Conservation (phyloP, 2,888 invertebrate genomes). For the Sarcophaga carnaria region DNA sequence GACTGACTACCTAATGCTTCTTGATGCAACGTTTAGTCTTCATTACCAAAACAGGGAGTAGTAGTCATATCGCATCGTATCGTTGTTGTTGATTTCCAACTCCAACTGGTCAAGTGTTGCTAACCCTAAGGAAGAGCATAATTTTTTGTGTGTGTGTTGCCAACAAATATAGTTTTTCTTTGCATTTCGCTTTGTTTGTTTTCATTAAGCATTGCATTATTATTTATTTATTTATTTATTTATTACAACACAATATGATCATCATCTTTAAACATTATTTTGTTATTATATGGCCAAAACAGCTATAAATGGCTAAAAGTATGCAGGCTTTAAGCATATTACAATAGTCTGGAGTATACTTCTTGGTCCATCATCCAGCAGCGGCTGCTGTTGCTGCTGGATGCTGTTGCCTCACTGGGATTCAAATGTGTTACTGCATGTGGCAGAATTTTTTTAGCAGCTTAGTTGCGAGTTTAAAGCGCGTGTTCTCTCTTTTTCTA, state of each 20-base stretch:
- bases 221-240: slow-evolving; percentile 6
- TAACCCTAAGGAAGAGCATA: neutral
- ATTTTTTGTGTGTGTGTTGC: neutral
- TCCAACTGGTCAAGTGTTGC: too few species aligned
- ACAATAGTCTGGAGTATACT: neutral
- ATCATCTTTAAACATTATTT: neutral
- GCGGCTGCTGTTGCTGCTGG: neutral
- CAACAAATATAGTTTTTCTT: slow-evolving; percentile 29
- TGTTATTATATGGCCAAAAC: slow-evolving; percentile 43
- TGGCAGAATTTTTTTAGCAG: slow-evolving; percentile 14
- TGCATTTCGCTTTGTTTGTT: neutral
- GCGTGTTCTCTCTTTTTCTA: slow-evolving; percentile 49
- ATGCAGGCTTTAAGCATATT: slow-evolving; percentile 51
- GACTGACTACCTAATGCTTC: slow-evolving; percentile 3
- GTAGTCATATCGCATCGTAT: neutral
- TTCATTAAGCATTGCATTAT: slow-evolving; percentile 23
- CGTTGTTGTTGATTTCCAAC: neutral
- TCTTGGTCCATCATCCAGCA: too few species aligned
- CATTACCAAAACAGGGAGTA: slow-evolving; percentile 60
- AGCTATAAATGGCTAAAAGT: slow-evolving; percentile 59
- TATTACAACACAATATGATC: slow-evolving; percentile 30
- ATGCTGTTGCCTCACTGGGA: neutral
- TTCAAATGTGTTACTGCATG: neutral
- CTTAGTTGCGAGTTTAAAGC: slow-evolving; percentile 28
- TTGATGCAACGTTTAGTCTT: slow-evolving; percentile 12